These are phyloP conservation scores for Pseudopodoces humilis DNA, from an alignment of 2,113 vertebrate species.

Conservation along the genomic window DNA sequence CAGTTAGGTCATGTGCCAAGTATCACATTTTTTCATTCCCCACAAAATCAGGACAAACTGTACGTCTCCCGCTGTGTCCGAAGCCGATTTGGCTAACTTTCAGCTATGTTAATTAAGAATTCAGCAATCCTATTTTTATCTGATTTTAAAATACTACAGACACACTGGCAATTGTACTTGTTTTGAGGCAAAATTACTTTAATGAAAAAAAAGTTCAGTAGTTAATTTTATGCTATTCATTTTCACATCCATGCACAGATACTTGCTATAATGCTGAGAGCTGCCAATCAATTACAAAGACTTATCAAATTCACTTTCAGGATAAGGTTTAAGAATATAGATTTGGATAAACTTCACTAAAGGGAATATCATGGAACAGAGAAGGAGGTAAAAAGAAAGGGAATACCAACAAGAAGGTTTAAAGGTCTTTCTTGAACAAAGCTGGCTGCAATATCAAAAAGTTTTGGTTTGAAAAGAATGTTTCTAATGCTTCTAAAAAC, in stretches of 20 bases:
- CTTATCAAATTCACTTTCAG: neutral
- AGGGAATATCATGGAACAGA: neutral
- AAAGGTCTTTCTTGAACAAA: neutral
- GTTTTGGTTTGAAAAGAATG: neutral
- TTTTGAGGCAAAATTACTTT: slow-evolving; percentile 55
- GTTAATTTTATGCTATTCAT: neutral
- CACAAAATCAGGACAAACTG: slow-evolving; percentile 75
- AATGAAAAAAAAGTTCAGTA: neutral
- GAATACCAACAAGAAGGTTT: neutral
- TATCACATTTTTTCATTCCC: slow-evolving; percentile 69
- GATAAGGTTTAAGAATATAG: neutral
- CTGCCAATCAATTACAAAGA: neutral
- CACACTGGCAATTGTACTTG: slow-evolving; percentile 32
- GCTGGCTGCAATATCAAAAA: neutral
- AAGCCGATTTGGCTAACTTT: slow-evolving; percentile 70
- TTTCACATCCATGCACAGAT: neutral
- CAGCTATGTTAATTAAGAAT: slow-evolving; percentile 75
- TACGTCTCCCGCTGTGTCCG: slow-evolving; percentile 66
- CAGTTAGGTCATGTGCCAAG: slow-evolving; percentile 67
- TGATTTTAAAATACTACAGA: slow-evolving; percentile 68
- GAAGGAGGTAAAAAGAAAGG: neutral
- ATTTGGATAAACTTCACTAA: neutral
- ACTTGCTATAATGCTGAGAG: neutral
- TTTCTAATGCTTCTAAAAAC: neutral
- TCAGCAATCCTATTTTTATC: slow-evolving; percentile 73